Percentiles rank a stretch among this genome's conserved stretches.
Conservation (phyloP, 1,140 invertebrate genomes). For the Drusus annulatus region DNA sequence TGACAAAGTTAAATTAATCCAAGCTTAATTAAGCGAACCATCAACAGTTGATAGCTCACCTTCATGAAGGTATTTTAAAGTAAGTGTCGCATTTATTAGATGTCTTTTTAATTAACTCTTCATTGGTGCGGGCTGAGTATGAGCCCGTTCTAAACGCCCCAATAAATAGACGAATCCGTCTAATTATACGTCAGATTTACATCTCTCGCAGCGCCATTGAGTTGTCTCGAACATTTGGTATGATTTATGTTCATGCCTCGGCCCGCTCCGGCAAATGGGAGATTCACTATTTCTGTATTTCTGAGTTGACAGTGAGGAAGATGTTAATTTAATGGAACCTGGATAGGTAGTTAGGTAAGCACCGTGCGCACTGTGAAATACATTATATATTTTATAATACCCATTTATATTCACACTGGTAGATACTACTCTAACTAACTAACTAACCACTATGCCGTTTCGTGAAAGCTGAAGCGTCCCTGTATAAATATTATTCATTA, state of each 20-base stretch:
- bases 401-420: too few relatives aligned
- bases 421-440: too few relatives aligned
- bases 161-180: background rate
- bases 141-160: background rate
- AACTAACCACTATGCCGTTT: too few relatives aligned
- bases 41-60: background rate
- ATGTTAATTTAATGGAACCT: slow-evolving; percentile 1
- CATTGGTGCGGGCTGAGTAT: background rate
- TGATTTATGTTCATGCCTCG: background rate
- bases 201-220: background rate
- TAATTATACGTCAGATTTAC: slow-evolving; percentile 19
- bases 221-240: slow-evolving; percentile 1
- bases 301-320: slow-evolving; percentile 2
- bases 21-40: too few relatives aligned
- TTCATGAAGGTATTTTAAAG: slow-evolving; percentile 6
- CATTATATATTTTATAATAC: too few relatives aligned
- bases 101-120: slow-evolving; percentile 29
- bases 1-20: too few relatives aligned
- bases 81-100: slow-evolving; percentile 1
- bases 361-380: background rate
- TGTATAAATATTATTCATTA: too few relatives aligned
- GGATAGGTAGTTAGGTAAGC: too few relatives aligned
- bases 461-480: too few relatives aligned
- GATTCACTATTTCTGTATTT: too few relatives aligned
- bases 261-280: too few relatives aligned